Evolutionary conservation across 1,140 invertebrate species (phyloP).

Genomic region (Diprion similis): DNA sequence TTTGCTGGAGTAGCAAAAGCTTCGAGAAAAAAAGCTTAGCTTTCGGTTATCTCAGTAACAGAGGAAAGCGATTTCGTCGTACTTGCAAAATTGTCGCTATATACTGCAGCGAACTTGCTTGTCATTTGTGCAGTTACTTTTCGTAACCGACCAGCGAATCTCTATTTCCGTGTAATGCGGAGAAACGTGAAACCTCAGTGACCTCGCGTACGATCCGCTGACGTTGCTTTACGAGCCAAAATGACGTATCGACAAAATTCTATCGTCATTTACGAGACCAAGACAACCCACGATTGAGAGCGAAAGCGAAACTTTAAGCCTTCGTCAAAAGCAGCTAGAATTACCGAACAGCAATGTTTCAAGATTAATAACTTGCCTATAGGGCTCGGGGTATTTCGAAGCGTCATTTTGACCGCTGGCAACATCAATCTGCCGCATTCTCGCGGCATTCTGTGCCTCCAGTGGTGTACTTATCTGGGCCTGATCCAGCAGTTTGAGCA

Average conservation of each 20-base stretch:
- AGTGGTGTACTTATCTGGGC: conserved; percentile 51
- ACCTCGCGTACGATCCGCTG: too few relatives aligned
- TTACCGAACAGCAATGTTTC: conserved; percentile 56
- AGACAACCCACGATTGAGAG: background rate
- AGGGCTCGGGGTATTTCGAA: conserved; percentile 26
- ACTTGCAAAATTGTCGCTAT: too few relatives aligned
- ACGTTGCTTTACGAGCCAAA: background rate
- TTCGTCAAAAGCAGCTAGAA: conserved; percentile 32
- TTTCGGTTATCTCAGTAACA: too few relatives aligned
- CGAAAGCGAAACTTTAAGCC: background rate
- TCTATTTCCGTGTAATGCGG: too few relatives aligned
- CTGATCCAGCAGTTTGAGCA: conserved; percentile 54
- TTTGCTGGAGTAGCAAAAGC: too few relatives aligned
- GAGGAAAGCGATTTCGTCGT: too few relatives aligned
- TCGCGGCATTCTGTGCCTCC: conserved; percentile 29
- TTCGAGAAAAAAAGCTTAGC: too few relatives aligned
- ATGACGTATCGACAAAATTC: background rate
- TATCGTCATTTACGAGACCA: background rate
- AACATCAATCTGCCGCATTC: conserved; percentile 31
- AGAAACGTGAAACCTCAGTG: too few relatives aligned
- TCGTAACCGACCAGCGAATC: too few relatives aligned
- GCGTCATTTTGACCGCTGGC: conserved; percentile 17
- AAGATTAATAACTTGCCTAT: conserved; percentile 55
- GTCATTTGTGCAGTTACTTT: too few relatives aligned
- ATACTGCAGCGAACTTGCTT: too few relatives aligned